Evolutionary conservation across 2,797 vertebrate species (phyloP), one percentile per base, ranked within the genome.

Genomic region (Dallia pectoralis): DNA sequence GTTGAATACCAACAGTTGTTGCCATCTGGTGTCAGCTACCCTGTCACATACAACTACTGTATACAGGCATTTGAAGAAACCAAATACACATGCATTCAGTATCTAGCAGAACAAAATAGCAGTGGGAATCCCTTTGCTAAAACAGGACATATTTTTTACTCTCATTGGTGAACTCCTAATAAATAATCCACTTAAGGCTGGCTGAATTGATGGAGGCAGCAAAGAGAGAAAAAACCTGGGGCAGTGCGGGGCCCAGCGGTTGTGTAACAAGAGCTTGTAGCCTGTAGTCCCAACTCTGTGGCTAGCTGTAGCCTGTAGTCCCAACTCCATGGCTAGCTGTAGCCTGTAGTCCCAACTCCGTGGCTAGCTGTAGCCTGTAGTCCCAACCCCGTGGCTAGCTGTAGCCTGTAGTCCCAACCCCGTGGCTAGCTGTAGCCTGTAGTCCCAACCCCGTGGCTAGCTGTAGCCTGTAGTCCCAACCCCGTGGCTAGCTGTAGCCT

Each of bases 121-220:
- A 16, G 62, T 81, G 81, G 71, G 75, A 81, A 82, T 61, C 47
- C 81, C 74, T 36, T 85, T 81, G 80, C 90, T 86, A 91, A 91
- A 93, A 93, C 92, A 94, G 91, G 90, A 93, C 92, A 88, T 81
- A 86, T 92, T 91, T 93, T 93, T 92, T 92, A 91, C 89, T 91
- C 86, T 78, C 74, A 62, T 82, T 84, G 86, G 75, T 79, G 29
- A 53, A 82, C 84, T 84, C 86, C 86, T 91, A 89, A 90, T 86
- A 91, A 92, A 92, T 79, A 91, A 77, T 66, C 56, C 81, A 81
- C 84, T 84, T 79, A 9, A 75, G 76, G 75, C 61, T 74, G 32
- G 32, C 70, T 49, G 70, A 40, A 47, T 25, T 59, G 69, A 48
- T 33, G 67, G 27, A 36, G 30, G n/a, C 22, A 12, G n/a, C 29